These are phyloP conservation scores for Cariama cristata DNA, from an alignment of 2,113 vertebrate species.

Conservation along the genomic window DNA sequence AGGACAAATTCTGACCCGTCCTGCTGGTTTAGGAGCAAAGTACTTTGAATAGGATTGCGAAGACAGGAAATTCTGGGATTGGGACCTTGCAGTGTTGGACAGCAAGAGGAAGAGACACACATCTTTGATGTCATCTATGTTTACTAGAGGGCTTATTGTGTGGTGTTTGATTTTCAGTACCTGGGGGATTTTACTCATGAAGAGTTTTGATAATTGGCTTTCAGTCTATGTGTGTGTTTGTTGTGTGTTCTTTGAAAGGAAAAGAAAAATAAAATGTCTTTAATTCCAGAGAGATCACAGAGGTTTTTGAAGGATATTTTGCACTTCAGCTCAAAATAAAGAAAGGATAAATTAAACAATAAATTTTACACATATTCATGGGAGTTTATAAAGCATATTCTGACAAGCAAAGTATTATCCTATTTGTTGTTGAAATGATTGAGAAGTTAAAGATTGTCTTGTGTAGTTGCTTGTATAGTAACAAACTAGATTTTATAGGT, in stretches of 20 bases:
- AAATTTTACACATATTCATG: background rate
- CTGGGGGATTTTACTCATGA: background rate
- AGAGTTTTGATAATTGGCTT: background rate
- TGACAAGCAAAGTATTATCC: background rate
- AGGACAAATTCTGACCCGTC: background rate
- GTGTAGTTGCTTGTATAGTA: background rate
- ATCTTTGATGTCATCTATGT: background rate
- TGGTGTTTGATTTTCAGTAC: background rate
- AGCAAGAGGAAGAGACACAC: background rate
- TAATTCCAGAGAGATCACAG: background rate
- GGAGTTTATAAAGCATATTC: background rate
- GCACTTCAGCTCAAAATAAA: background rate
- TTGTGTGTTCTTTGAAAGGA: background rate
- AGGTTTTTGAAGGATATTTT: background rate
- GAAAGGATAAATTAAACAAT: background rate
- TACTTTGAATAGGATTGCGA: background rate
- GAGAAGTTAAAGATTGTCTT: background rate
- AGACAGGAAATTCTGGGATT: background rate
- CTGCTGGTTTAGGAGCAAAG: background rate
- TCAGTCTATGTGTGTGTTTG: background rate
- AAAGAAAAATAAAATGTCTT: background rate
- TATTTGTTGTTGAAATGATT: background rate
- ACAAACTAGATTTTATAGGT: background rate
- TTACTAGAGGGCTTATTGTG: background rate
- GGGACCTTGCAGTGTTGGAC: background rate